phyloP scores from a whole-genome alignment of 2,113 vertebrate species.

The Scytalopus superciliaris region DNA sequence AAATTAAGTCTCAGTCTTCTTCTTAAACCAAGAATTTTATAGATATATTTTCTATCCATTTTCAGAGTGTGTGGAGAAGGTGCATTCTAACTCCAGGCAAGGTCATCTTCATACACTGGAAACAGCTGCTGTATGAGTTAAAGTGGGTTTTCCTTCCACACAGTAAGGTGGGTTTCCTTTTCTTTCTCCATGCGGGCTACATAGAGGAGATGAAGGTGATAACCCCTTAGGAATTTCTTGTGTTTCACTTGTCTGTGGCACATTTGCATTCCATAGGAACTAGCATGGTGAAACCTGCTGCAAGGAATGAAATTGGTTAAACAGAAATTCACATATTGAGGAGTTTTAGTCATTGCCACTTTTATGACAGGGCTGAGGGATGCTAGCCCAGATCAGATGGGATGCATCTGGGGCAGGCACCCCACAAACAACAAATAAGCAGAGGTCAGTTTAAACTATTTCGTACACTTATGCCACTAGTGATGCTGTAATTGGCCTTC shows the following conservation, averaged over 20 bases:
- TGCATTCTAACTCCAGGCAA: not conserved
- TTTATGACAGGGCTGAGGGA: not conserved
- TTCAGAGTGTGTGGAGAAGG: not conserved
- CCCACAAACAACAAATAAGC: not conserved
- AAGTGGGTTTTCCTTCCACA: not conserved
- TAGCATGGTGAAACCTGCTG: not conserved
- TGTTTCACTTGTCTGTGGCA: not conserved
- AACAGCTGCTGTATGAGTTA: not conserved
- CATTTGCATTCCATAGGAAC: not conserved
- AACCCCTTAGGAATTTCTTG: not conserved
- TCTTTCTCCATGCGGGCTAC: not conserved
- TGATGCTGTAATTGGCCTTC: not conserved
- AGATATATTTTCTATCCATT: not conserved
- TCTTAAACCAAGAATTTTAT: not conserved
- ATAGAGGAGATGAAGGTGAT: not conserved
- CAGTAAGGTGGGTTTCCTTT: not conserved
- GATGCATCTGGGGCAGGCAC: not conserved
- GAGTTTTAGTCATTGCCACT: not conserved
- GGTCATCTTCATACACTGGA: not conserved
- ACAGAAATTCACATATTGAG: not conserved
- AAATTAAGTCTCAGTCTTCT: not conserved
- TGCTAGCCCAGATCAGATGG: not conserved
- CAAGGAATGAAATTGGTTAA: not conserved
- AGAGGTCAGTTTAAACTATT: not conserved
- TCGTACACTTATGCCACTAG: not conserved